phyloP scores from a whole-genome alignment of 2,797 vertebrate genomes.

The Remorina albescens region DNA sequence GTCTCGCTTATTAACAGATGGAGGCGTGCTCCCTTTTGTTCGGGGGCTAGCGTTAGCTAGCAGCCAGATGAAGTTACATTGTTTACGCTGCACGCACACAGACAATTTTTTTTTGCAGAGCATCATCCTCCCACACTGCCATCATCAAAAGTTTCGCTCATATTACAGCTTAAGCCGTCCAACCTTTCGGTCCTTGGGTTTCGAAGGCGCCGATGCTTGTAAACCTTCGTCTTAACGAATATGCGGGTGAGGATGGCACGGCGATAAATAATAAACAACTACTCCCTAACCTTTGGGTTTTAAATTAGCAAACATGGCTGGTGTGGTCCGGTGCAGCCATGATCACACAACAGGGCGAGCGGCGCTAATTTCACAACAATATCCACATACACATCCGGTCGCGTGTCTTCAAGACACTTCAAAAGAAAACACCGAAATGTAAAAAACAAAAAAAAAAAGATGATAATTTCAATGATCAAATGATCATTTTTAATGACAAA shows the following conservation, averaged over 20 bases:
- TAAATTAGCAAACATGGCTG: slow-evolving; percentile 90
- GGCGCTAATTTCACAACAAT: slow-evolving; percentile 44
- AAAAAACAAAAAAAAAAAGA: too few species aligned
- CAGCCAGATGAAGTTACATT: slow-evolving; percentile 83
- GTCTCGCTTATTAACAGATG: slow-evolving; percentile 52
- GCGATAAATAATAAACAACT: slow-evolving; percentile 84
- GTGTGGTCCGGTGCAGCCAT: slow-evolving; percentile 86
- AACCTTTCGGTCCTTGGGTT: slow-evolving; percentile 80
- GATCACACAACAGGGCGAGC: slow-evolving; percentile 83
- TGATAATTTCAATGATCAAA: too few species aligned
- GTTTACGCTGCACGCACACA: slow-evolving; percentile 81
- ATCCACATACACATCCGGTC: slow-evolving; percentile 72
- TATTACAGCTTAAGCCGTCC: slow-evolving; percentile 73
- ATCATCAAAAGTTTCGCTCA: slow-evolving; percentile 81
- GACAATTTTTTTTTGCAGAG: slow-evolving; percentile 70
- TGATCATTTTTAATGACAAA: too few species aligned
- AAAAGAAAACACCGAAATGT: slow-evolving; percentile 42
- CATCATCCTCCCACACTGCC: slow-evolving; percentile 79
- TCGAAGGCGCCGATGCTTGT: slow-evolving; percentile 64
- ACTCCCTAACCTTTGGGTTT: slow-evolving; percentile 85
- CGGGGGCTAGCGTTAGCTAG: slow-evolving; percentile 79
- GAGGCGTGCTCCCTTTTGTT: slow-evolving; percentile 82
- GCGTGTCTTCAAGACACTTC: slow-evolving; percentile 34
- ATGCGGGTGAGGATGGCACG: slow-evolving; percentile 67
- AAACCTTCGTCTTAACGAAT: slow-evolving; percentile 63